These are phyloP conservation scores for Malaclemys terrapin DNA, from an alignment of 2,113 vertebrate species.

Conservation along the genomic window DNA sequence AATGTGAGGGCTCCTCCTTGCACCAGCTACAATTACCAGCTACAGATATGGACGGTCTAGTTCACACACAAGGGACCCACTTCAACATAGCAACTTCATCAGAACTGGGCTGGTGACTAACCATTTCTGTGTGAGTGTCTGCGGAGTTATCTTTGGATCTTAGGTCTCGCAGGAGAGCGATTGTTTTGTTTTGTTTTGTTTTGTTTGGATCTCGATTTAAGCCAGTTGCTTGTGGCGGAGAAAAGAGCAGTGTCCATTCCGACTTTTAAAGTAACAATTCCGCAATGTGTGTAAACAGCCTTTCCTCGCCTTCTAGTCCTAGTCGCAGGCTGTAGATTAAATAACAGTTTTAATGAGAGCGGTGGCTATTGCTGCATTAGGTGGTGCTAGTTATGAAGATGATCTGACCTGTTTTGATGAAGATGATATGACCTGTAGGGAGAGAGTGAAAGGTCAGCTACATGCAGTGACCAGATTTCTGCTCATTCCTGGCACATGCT, in stretches of 20 bases:
- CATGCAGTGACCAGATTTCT: constrained; percentile 85
- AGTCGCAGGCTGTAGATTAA: constrained; percentile 22
- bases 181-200: neutral
- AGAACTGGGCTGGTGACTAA: neutral
- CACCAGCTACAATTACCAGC: neutral
- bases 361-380: constrained; percentile 36
- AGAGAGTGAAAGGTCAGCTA: constrained; percentile 89
- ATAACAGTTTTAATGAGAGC: constrained; percentile 67
- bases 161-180: neutral
- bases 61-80: neutral
- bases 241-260: neutral
- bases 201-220: no score
- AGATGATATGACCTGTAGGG: constrained; percentile 84
- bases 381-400: constrained; percentile 65
- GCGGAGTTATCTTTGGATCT: neutral
- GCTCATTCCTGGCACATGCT: constrained; percentile 87
- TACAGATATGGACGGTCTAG: no score
- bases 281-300: constrained; percentile 51
- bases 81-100: neutral
- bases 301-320: constrained; percentile 21
- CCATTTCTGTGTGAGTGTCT: neutral
- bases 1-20: neutral
- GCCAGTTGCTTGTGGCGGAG: rapidly evolving
- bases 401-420: constrained; percentile 80
- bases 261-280: constrained; percentile 44